Percentiles rank a stretch among this genome's conserved stretches.
phyloP scores from a whole-genome alignment of 2,797 vertebrate species.

The Odontamblyopus lacepedii region DNA sequence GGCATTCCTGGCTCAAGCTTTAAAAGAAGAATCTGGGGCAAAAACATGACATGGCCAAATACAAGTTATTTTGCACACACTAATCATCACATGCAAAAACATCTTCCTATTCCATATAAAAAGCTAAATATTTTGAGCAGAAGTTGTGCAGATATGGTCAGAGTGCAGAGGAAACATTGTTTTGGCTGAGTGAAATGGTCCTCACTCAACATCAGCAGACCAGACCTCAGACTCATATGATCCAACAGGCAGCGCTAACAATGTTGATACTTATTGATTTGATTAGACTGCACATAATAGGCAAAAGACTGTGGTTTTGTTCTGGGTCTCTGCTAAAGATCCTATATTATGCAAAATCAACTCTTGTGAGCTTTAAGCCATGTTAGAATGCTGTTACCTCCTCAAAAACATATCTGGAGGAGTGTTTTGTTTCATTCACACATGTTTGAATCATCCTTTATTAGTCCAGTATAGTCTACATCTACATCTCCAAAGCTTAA shows the following conservation, averaged over 20 bases:
- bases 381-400: too few species aligned
- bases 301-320: slow-evolving; percentile 9
- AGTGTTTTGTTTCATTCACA: too few species aligned
- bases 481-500: too few species aligned
- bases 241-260: not conserved
- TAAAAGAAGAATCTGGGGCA: not conserved
- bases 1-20: not conserved
- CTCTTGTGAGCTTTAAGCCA: too few species aligned
- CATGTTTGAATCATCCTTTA: too few species aligned
- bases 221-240: slow-evolving; percentile 32
- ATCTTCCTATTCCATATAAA: not conserved
- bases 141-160: not conserved
- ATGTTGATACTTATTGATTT: slow-evolving; percentile 15
- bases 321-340: slow-evolving; percentile 12
- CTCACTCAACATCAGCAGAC: slow-evolving; percentile 36
- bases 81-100: not conserved
- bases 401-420: too few species aligned
- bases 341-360: too few species aligned
- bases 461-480: too few species aligned
- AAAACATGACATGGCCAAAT: not conserved
- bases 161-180: slow-evolving; percentile 3
- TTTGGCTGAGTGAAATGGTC: slow-evolving; percentile 15
- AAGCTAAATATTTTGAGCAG: not conserved
- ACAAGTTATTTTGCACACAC: not conserved
- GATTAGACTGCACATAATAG: slow-evolving; percentile 17